Evolutionary conservation across 37 sponge, comb jelly and placozoan genomes (phyloP).

Genomic region (Axinella damicornis): DNA sequence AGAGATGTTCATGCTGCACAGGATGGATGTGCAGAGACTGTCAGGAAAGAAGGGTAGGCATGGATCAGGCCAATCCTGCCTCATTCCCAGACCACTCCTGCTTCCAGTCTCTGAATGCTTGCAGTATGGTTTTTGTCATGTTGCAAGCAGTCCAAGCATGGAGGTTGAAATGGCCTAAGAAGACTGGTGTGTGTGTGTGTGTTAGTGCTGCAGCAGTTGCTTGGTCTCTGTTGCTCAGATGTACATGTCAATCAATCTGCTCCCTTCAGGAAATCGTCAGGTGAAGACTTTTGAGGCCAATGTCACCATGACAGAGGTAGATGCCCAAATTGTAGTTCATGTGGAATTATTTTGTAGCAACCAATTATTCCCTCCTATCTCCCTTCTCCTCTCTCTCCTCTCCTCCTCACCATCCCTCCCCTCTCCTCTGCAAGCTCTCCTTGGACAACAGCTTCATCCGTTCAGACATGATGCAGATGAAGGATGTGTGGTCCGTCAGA

Average conservation of each 20-base stretch:
- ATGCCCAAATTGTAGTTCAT: not conserved
- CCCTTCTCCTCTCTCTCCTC: not conserved
- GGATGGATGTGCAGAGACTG: slow-evolving; percentile 78
- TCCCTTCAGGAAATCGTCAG: slow-evolving; percentile 34
- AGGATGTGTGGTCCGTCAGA: slow-evolving; percentile 69
- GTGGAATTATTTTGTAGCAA: not conserved
- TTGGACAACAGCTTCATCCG: slow-evolving; percentile 62
- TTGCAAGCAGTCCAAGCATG: too few species aligned
- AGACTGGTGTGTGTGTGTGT: too few species aligned
- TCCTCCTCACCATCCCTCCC: not conserved
- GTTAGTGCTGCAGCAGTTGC: too few species aligned
- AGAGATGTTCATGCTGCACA: slow-evolving; percentile 65
- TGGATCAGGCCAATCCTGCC: too few species aligned
- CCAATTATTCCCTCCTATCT: not conserved
- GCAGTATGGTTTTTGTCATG: too few species aligned
- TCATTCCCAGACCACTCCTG: too few species aligned
- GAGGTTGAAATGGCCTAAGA: too few species aligned
- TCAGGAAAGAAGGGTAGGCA: slow-evolving; percentile 66
- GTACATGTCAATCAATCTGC: too few species aligned
- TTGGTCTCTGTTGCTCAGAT: too few species aligned
- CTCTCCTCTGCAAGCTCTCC: slow-evolving; percentile 41
- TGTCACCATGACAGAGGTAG: slow-evolving; percentile 68
- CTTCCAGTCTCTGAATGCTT: too few species aligned
- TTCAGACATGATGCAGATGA: slow-evolving; percentile 58
- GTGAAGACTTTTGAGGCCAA: slow-evolving; percentile 79